Base-by-base conservation (phyloP, 2,888 invertebrate genomes). In the Archips xylosteana region DNA sequence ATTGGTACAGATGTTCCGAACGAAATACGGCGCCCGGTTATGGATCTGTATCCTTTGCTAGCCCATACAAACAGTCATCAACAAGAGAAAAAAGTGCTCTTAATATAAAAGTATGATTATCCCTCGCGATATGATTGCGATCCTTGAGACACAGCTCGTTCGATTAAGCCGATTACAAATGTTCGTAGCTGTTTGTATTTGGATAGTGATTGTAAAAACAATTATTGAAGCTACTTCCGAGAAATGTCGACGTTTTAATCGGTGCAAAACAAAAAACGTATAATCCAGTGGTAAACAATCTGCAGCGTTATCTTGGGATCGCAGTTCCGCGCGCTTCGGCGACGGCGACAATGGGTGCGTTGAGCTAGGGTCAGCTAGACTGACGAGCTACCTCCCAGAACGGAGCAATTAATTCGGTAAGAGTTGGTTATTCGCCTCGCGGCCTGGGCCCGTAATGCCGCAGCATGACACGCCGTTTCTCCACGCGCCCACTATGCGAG, bases 351-450 rank as follows among this genome's bases (percentile, higher is more conserved):
- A 86, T 83, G 83, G 80, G 73, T 70, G 79, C 75, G 74, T 81
- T 80, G 80, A 78, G 79, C 70, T 71, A 66, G 73, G 73, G 68
- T 73, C 73, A 68, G 75, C 76, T 76, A 77, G 87, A 87, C 85
- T 89, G 92, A 92, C 90, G 91, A 79, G 80, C 87, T 87, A 86
- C 93, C 92, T 89, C 93, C 92, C 92, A 91, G 88, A 88, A 85
- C 82, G 89, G 83, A 85, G 87, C 93, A 92, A 94, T 93, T 92
- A 93, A 92, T 91, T 91, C 87, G 87, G 92, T 91, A 89, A 89
- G 89, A 89, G 87, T 86, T 85, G 83, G 86, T 83, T 87, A 86
- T 90, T 89, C 87, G 87, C 87, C 87, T 84, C 82, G 82, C 81
- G 81, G 81, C 73, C 81, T 80, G 57, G 78, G 74, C 54, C 67